Evolutionary conservation across 2,888 invertebrate genomes (phyloP), one percentile per base, ranked within the genome.

Genomic region (Clusia tigrina): DNA sequence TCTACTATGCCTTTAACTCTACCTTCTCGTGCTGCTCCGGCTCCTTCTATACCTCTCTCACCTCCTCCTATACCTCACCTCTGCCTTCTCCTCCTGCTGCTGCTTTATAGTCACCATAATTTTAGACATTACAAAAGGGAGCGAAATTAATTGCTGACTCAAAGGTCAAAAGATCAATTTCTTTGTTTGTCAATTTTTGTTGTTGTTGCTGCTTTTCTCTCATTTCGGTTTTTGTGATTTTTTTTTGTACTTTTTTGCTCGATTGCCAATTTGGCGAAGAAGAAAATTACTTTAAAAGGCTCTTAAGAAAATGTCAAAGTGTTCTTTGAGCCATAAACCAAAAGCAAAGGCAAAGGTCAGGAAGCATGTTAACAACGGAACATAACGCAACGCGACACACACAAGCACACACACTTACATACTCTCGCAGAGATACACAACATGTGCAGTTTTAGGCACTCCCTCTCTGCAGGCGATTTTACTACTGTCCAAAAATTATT

Each of bases 101-200:
- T 32, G 32, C 32, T 32, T 6, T 32, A 9, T 12, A 32, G 32
- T 32, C 32, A 32, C 32, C 32, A 32, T 32, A 5, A 32, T 32
- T 32, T 32, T 9, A 32, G 12, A 12, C 32, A 12, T 12, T 32
- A 9, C 32, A 32, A 32, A 32, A 32, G 32, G 12, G 12, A 32
- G 12, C 42, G 5, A 48, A 48, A 18, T 48, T 18, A 48, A 48
- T 22, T 22, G 22, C 48, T 20, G 20, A 3, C 10, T 10, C 6
- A 48, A 48, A 48, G 48, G 48, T 48, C 48, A 48, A 48, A 48
- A 48, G 48, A 48, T 48, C 22, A 48, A 3, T 48, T 48, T 2
- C 2, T 48, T 42, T 42, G 3, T 42, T 3, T n/a, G 42, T 17
- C n/a, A 15, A n/a, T n/a, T 15, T 42, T 42, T 15, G 42, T 6